These are phyloP conservation scores for Dufourea novaeangliae DNA, from an alignment of 1,140 invertebrate species.

Conservation along the genomic window DNA sequence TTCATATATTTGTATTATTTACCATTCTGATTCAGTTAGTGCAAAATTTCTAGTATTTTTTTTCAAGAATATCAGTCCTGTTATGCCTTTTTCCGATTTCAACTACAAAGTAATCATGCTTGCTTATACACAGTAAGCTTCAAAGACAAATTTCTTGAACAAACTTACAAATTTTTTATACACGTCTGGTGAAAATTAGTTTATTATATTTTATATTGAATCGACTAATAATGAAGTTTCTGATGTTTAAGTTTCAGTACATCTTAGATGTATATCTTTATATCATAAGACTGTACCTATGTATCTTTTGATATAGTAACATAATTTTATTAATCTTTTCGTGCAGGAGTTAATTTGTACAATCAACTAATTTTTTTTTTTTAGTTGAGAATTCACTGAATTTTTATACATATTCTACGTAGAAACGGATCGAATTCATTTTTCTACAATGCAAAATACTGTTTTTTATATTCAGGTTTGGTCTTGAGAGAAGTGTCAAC, in stretches of 20 bases:
- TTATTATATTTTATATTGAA: neutral
- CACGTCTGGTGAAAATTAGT: slow-evolving; percentile 16
- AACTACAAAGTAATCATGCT: neutral
- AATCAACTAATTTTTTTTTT: neutral
- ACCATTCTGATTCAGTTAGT: neutral
- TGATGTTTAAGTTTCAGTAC: slow-evolving; percentile 22
- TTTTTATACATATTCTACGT: neutral
- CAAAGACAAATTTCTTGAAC: slow-evolving; percentile 77
- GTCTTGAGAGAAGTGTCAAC: too few relatives aligned
- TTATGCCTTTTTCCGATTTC: neutral
- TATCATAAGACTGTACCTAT: slow-evolving; percentile 39
- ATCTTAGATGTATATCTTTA: slow-evolving; percentile 36
- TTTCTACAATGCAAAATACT: too few relatives aligned
- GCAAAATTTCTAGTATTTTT: slow-evolving; percentile 17
- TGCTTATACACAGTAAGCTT: slow-evolving; percentile 35
- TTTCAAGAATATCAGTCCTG: neutral
- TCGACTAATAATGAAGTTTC: neutral
- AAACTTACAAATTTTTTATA: slow-evolving; percentile 78
- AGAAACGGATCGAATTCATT: neutral
- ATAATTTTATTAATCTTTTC: slow-evolving; percentile 23
- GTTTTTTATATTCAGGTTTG: too few relatives aligned
- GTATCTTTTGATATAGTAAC: slow-evolving; percentile 13
- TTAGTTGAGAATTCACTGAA: neutral
- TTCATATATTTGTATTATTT: neutral
- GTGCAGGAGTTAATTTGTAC: neutral